A percentile compares a stretch with the other conserved stretches of the same genome.
phyloP scores from a whole-genome alignment of 1,140 invertebrate species.

The Euschistus heros region DNA sequence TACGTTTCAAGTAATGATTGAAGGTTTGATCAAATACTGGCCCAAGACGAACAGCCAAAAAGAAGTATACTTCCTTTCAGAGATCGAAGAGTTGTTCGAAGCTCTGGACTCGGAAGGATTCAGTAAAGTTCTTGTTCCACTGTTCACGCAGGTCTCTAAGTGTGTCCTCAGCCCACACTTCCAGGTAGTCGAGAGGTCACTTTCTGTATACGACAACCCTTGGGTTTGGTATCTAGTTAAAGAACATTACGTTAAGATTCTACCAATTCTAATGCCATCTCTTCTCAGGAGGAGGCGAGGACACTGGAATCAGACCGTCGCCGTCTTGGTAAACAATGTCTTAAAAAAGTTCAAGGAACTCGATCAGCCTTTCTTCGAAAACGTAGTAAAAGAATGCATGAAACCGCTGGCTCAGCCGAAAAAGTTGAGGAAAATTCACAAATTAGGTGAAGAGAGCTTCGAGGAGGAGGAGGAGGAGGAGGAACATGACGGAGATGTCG shows the following conservation, averaged over 20 bases:
- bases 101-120: conserved; percentile 97
- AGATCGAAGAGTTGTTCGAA: conserved; percentile 94
- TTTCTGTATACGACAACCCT: conserved; percentile 95
- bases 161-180: conserved; percentile 98
- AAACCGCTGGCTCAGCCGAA: too few species aligned
- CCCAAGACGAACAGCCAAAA: conserved; percentile 98
- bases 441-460: too few species aligned
- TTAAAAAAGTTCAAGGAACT: conserved; percentile 90
- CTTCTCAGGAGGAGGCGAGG: conserved; percentile 95
- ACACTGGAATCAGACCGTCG: conserved; percentile 99
- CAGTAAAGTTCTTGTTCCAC: conserved; percentile 88
- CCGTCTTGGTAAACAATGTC: conserved; percentile 97
- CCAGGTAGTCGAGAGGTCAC: conserved; percentile 87
- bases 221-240: conserved; percentile 89
- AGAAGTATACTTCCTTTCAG: conserved; percentile 93
- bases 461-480: too few species aligned
- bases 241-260: conserved; percentile 78
- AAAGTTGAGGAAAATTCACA: too few species aligned
- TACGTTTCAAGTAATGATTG: conserved; percentile 88
- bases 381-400: too few species aligned
- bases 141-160: conserved; percentile 93
- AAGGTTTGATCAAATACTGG: conserved; percentile 95
- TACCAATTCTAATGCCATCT: conserved; percentile 92
- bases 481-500: too few species aligned
- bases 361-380: too few species aligned